These are phyloP conservation scores for Spilarctia lutea DNA, from an alignment of 2,888 invertebrate species.

Conservation along the genomic window DNA sequence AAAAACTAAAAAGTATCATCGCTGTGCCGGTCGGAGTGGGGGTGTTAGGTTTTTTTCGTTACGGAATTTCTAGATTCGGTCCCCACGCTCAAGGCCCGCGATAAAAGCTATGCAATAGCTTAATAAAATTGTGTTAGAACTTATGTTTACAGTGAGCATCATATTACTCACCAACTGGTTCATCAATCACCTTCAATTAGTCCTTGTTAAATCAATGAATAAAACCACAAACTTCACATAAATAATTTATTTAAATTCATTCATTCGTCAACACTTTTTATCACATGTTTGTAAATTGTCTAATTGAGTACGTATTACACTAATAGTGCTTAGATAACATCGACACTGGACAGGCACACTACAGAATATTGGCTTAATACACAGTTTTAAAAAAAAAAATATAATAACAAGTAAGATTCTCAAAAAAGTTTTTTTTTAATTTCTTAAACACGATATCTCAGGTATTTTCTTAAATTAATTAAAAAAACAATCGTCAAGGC, in stretches of 20 bases:
- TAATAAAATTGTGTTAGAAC: too few relatives aligned
- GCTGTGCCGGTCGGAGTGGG: too few relatives aligned
- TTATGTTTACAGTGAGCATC: too few relatives aligned
- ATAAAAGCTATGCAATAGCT: too few relatives aligned
- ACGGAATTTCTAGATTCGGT: too few relatives aligned
- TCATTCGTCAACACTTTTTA: slow-evolving; percentile 48
- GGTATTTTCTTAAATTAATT: too few relatives aligned
- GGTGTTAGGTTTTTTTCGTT: too few relatives aligned
- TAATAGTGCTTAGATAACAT: slow-evolving; percentile 16
- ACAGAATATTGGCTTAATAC: slow-evolving; percentile 14
- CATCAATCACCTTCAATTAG: neutral
- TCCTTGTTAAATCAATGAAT: neutral
- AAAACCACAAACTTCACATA: slow-evolving; percentile 36
- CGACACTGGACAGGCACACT: slow-evolving; percentile 1
- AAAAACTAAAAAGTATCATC: too few relatives aligned
- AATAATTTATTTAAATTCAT: slow-evolving; percentile 52
- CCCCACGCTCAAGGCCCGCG: too few relatives aligned
- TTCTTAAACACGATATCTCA: too few relatives aligned
- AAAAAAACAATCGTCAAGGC: too few relatives aligned
- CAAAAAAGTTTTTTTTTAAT: neutral
- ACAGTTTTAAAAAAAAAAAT: neutral
- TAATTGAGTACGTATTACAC: slow-evolving; percentile 26
- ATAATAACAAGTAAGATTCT: neutral
- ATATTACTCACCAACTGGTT: too few relatives aligned
- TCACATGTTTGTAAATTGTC: slow-evolving; percentile 44